Evolutionary conservation across 2,888 invertebrate genomes (phyloP).

Genomic region (Drosophila robusta): DNA sequence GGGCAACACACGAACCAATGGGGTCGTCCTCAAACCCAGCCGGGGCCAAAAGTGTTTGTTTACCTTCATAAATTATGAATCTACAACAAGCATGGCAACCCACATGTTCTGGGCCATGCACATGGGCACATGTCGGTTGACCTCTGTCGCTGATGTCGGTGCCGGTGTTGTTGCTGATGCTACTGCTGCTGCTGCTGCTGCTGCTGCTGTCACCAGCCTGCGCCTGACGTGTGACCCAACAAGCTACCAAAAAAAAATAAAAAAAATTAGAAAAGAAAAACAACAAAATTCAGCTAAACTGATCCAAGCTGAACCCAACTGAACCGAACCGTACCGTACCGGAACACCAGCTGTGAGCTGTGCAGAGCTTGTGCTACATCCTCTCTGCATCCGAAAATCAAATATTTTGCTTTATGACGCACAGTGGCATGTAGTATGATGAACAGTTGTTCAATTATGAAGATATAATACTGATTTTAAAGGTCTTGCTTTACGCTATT

Average conservation of each 20-base stretch:
- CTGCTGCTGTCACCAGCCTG: constrained; percentile 51
- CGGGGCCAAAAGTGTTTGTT: constrained; percentile 72
- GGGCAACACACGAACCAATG: constrained; percentile 27
- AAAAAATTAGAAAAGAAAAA: constrained; percentile 8
- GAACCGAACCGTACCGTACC: constrained; percentile 27
- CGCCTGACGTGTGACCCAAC: constrained; percentile 39
- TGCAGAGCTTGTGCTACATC: constrained; percentile 21
- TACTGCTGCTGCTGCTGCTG: constrained; percentile 29
- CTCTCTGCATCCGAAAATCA: constrained; percentile 14
- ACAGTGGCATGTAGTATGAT: constrained; percentile 10
- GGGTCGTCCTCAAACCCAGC: constrained; percentile 9
- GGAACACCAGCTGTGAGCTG: constrained; percentile 37
- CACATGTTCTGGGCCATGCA: constrained; percentile 49
- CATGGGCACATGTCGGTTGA: constrained; percentile 56
- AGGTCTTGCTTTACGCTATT: no score
- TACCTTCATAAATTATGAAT: constrained; percentile 81
- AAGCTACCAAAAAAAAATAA: not conserved
- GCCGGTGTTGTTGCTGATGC: constrained; percentile 8
- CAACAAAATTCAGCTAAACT: constrained; percentile 23
- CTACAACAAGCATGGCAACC: constrained; percentile 25
- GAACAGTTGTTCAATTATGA: no score
- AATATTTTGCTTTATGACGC: constrained; percentile 41
- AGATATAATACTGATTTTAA: no score
- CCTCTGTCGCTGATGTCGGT: constrained; percentile 41
- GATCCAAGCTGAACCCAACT: constrained; percentile 23